These are phyloP conservation scores for Pristionchus japonicus DNA, from an alignment of 2,888 invertebrate genomes.

Conservation along the genomic window DNA sequence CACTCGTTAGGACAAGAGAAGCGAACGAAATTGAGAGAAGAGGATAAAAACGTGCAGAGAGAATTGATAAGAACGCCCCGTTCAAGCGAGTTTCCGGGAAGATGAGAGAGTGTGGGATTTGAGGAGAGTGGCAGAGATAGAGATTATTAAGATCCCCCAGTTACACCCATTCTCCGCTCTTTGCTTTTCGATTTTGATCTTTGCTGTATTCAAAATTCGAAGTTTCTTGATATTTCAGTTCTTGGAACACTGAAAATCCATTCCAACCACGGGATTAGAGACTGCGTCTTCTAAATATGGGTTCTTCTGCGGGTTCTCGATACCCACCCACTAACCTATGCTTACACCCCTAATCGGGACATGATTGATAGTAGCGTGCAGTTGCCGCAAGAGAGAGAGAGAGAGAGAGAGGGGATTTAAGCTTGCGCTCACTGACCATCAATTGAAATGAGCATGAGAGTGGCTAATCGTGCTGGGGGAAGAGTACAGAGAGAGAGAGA, in stretches of 20 bases:
- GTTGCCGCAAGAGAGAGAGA: background rate
- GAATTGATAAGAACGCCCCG: conserved; percentile 12
- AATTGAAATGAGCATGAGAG: conserved; percentile 30
- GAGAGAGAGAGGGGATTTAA: background rate
- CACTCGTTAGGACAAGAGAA: background rate
- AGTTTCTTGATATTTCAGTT: background rate
- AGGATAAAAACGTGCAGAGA: background rate
- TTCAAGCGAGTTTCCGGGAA: conserved; percentile 16
- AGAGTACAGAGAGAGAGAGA: background rate
- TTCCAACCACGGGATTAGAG: too few species aligned
- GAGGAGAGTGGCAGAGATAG: background rate
- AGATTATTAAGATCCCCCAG: background rate
- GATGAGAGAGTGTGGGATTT: background rate
- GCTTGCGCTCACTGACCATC: conserved; percentile 7
- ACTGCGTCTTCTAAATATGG: background rate
- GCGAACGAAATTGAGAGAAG: conserved; percentile 3
- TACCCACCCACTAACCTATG: background rate
- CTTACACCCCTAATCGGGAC: conserved; percentile 21
- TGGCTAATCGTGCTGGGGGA: conserved; percentile 13
- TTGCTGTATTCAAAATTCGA: background rate
- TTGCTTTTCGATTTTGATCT: background rate
- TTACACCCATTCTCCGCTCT: background rate
- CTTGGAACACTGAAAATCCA: background rate
- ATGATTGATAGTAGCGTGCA: conserved; percentile 5
- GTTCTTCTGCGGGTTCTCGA: background rate